phyloP scores from a whole-genome alignment of 2,113 vertebrate genomes.

The Ceuthmochares aereus region DNA sequence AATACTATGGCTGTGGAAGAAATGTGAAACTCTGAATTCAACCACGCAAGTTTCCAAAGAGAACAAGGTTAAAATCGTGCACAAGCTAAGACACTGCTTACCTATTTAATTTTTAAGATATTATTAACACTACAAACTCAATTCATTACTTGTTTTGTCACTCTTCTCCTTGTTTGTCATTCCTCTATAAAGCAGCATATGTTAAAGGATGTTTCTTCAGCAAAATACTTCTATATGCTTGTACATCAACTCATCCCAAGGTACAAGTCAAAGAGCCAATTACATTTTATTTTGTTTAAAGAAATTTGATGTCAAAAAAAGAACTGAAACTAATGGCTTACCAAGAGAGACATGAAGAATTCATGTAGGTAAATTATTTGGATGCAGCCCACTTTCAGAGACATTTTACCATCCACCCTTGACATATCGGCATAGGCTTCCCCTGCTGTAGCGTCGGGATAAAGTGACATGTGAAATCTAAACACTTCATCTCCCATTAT shows the following conservation, averaged over 20 bases:
- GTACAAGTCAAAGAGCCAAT: neutral
- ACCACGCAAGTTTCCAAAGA: neutral
- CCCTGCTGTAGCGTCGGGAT: slow-evolving; percentile 89
- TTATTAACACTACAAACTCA: neutral
- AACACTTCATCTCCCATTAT: slow-evolving; percentile 97
- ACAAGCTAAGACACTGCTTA: neutral
- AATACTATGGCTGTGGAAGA: neutral
- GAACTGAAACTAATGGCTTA: slow-evolving; percentile 67
- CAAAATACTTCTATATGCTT: neutral
- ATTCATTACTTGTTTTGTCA: neutral
- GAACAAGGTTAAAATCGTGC: neutral
- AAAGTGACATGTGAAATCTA: slow-evolving; percentile 87
- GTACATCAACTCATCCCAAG: neutral
- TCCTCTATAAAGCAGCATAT: neutral
- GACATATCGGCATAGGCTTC: slow-evolving; percentile 85
- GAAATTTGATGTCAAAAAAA: neutral
- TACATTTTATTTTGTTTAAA: neutral
- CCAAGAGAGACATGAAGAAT: slow-evolving; percentile 93
- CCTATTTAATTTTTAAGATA: neutral
- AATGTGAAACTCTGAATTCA: neutral
- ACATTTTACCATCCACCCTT: slow-evolving; percentile 86
- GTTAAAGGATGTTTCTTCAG: neutral
- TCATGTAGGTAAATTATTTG: slow-evolving; percentile 94
- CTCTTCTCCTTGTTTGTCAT: neutral
- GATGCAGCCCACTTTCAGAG: slow-evolving; percentile 92